Evolutionary conservation across 2,888 invertebrate species (phyloP).

Genomic region (Galerucella calmariensis): DNA sequence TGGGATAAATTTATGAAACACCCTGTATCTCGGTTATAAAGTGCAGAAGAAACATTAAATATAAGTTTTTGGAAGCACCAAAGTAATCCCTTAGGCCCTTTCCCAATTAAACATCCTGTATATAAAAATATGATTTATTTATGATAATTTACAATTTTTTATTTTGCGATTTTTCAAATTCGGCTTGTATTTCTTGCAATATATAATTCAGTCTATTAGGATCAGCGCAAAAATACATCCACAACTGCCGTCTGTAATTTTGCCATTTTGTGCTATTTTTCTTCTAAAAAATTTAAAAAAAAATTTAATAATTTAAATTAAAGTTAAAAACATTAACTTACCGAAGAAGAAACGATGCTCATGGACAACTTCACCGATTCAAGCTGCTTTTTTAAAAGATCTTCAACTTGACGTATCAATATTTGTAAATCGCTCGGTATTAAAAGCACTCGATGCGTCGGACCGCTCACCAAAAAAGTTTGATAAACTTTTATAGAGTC

Average conservation of each 20-base stretch:
- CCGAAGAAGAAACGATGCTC: slow-evolving; percentile 40
- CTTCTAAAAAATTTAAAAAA: slow-evolving; percentile 47
- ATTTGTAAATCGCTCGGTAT: slow-evolving; percentile 49
- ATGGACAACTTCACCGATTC: slow-evolving; percentile 43
- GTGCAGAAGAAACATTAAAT: too few species aligned
- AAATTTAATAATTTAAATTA: neutral
- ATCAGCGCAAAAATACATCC: slow-evolving; percentile 54
- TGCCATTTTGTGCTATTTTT: slow-evolving; percentile 52
- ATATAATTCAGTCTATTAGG: slow-evolving; percentile 46
- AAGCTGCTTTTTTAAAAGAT: slow-evolving; percentile 47
- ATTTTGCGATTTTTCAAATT: slow-evolving; percentile 39
- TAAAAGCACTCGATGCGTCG: slow-evolving; percentile 49
- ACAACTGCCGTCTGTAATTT: slow-evolving; percentile 52
- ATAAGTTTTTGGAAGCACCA: too few species aligned
- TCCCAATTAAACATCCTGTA: too few species aligned
- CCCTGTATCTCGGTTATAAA: too few species aligned
- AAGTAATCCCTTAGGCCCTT: too few species aligned
- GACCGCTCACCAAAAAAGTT: slow-evolving; percentile 49
- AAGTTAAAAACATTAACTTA: slow-evolving; percentile 35
- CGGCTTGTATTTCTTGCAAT: slow-evolving; percentile 45
- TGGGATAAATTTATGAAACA: too few species aligned
- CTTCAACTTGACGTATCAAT: slow-evolving; percentile 45
- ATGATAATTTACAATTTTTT: neutral
- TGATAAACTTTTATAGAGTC: slow-evolving; percentile 44
- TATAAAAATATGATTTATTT: neutral